Base-by-base conservation (phyloP, 2,797 vertebrate genomes). In the Limosa lapponica region DNA sequence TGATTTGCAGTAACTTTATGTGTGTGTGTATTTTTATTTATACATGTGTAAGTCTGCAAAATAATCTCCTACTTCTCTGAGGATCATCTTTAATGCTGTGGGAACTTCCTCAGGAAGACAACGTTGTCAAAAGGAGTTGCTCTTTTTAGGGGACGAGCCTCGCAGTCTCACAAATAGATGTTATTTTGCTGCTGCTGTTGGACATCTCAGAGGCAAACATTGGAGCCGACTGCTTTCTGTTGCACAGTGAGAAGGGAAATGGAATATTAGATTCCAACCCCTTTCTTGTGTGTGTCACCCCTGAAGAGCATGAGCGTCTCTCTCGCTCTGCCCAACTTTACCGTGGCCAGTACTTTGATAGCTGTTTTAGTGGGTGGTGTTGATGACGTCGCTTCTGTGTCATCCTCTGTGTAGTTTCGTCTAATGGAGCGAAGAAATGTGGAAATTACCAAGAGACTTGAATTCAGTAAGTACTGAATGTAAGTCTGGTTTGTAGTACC, bases 201-300 rank as follows among this genome's bases (percentile, higher is more conserved):
- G 59, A 32, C 22, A 3, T 1, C 3, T 24, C 49, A 5, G 57
- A 59, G 61, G 15, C 32, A 46, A 34, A 7, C 25, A 1, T 36
- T 0, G 2, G 67, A 44, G 55, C 59, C 16, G 41, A 55, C 36
- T n/a, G 1, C 16, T 8, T 82, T 32, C 39, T 78, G 30, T 43
- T 84, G 69, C 36, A 15, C 22, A 34, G 48, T 5, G 54, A 39
- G 48, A 54, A 36, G n/a, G 20, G 7, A 58, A 88, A 41, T 12
- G 20, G 19, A 66, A 2, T 41, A 3, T 32, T 2, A 12, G 15
- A 41, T 28, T 54, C 13, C 54, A 69, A 3, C 13, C 44, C 9
- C 44, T 64, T 41, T 9, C 20, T 0, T 0, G 0, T 24, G n/a
- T 58, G 52, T 71, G 65, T 81, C 39, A 7, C 30, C n/a, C 72